These are phyloP conservation scores for Paradoxurus hermaphroditus DNA, from an alignment of 2,113 vertebrate genomes.

Conservation along the genomic window DNA sequence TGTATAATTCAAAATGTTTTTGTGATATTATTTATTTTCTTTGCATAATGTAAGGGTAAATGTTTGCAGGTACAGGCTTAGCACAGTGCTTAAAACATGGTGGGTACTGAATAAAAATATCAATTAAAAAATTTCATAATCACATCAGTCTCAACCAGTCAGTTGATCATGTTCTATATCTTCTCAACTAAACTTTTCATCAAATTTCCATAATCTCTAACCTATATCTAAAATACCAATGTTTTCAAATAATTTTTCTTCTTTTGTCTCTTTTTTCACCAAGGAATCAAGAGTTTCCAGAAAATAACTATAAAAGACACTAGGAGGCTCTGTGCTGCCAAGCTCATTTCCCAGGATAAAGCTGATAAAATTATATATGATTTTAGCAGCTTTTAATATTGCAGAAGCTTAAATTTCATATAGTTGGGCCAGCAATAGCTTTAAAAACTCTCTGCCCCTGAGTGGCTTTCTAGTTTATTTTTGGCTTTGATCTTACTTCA, in stretches of 20 bases:
- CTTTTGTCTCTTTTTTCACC: neutral
- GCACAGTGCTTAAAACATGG: neutral
- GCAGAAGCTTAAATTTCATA: neutral
- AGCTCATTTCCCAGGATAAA: neutral
- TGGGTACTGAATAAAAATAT: neutral
- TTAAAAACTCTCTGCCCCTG: neutral
- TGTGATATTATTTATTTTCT: neutral
- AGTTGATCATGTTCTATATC: neutral
- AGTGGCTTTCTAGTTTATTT: neutral
- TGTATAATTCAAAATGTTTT: neutral
- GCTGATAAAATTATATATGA: neutral
- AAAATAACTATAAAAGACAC: neutral
- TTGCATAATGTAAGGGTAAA: neutral
- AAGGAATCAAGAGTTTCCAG: neutral
- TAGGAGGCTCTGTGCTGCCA: neutral
- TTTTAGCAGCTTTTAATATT: conserved; percentile 13
- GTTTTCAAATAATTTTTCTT: neutral
- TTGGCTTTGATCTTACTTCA: neutral
- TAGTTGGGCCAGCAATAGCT: neutral
- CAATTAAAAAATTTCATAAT: neutral
- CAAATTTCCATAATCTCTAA: neutral
- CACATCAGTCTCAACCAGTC: neutral
- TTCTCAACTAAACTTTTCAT: neutral
- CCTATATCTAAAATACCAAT: neutral
- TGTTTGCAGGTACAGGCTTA: neutral